phyloP scores from a whole-genome alignment of 2,797 vertebrate species.

The Astyanax mexicanus region DNA sequence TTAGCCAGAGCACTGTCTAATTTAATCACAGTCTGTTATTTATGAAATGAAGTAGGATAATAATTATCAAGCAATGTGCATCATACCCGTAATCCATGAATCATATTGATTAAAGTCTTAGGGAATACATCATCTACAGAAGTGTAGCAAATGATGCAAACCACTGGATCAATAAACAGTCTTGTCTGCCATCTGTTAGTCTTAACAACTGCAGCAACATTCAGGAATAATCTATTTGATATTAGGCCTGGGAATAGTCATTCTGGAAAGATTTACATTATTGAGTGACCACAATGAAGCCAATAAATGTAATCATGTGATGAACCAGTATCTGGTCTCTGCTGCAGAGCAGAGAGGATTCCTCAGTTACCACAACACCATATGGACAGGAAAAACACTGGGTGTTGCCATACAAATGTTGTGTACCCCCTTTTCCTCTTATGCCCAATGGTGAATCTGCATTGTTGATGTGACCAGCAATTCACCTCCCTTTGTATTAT shows the following conservation, averaged over 20 bases:
- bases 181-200: neutral
- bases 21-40: neutral
- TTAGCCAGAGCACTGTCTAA: neutral
- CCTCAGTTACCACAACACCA: neutral
- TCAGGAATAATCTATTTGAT: neutral
- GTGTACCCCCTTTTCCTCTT: neutral
- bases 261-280: neutral
- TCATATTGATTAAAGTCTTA: neutral
- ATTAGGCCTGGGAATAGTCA: neutral
- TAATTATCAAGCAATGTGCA: conserved; percentile 1
- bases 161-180: neutral
- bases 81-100: neutral
- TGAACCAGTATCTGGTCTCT: neutral
- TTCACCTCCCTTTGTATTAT: neutral
- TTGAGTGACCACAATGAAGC: conserved; percentile 1
- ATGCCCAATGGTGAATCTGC: neutral
- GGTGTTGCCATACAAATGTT: neutral
- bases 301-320: neutral
- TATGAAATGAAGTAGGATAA: neutral
- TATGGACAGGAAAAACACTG: conserved; percentile 13
- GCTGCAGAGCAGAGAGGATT: neutral
- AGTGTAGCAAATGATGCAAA: neutral
- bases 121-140: neutral
- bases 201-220: neutral
- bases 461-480: neutral